phyloP scores from a whole-genome alignment of 2,888 invertebrate genomes.

The Tinea pellionella region DNA sequence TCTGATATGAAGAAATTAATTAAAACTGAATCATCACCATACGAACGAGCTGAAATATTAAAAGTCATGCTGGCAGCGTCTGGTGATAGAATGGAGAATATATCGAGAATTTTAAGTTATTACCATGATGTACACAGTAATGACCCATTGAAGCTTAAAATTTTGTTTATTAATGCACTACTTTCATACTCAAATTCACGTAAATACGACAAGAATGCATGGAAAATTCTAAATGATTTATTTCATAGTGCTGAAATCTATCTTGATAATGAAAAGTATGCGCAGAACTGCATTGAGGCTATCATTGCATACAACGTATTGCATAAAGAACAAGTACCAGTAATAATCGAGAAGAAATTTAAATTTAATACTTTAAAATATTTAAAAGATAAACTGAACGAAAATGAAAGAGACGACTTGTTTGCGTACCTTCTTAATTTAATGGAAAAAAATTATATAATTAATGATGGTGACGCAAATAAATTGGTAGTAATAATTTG shows the following conservation, averaged over 20 bases:
- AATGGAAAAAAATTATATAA: not conserved
- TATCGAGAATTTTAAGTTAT: slow-evolving; percentile 31
- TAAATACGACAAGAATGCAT: slow-evolving; percentile 31
- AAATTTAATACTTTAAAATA: slow-evolving; percentile 26
- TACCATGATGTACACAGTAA: slow-evolving; percentile 34
- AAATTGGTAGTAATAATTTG: slow-evolving; percentile 21
- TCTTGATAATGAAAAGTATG: slow-evolving; percentile 26
- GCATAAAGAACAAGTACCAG: slow-evolving; percentile 29
- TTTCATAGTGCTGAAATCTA: slow-evolving; percentile 36
- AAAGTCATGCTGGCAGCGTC: slow-evolving; percentile 30
- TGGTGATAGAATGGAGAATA: slow-evolving; percentile 24
- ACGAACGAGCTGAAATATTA: slow-evolving; percentile 32
- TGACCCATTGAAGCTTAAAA: slow-evolving; percentile 26
- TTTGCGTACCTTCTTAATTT: slow-evolving; percentile 35
- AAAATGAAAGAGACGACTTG: slow-evolving; percentile 29
- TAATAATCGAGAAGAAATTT: slow-evolving; percentile 33
- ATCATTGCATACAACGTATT: slow-evolving; percentile 33
- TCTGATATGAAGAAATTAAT: slow-evolving; percentile 35
- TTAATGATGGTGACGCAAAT: slow-evolving; percentile 25
- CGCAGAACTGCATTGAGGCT: slow-evolving; percentile 31
- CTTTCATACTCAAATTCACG: slow-evolving; percentile 24
- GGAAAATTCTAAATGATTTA: slow-evolving; percentile 36
- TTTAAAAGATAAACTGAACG: slow-evolving; percentile 25
- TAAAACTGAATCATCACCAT: slow-evolving; percentile 31
- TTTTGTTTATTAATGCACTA: slow-evolving; percentile 29